Evolutionary conservation across 2,888 invertebrate genomes (phyloP), one percentile per base, ranked within the genome.

Genomic region (Drosophila macrospina): DNA sequence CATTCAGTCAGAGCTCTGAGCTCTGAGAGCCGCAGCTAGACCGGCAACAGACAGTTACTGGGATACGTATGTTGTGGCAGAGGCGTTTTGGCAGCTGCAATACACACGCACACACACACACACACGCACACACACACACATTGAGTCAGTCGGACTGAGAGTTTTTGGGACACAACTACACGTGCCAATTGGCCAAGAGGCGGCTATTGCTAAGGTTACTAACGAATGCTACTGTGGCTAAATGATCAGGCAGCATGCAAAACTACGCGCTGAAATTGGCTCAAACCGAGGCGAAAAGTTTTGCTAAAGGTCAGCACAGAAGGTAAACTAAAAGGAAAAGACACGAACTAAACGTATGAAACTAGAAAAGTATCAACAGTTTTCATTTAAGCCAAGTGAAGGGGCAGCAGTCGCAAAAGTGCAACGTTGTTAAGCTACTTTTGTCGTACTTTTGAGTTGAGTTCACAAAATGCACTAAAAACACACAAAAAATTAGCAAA

Each of bases 1-100:
- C 55, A 66, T 69, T 65, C 26, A 47, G 66, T 69, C 69, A 70
- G 73, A 48, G 56, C 48, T 48, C 36, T 13, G 73, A 48, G 56
- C 48, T 48, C 36, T 13, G 34, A 24, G 45, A 30, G 11, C 11
- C 45, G 65, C 41, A 59, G 69, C 82, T 55, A 82, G 88, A 88
- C 82, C 72, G 85, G 73, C 89, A 76, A 82, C 86, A 83, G 88
- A 83, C 88, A 73, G 62, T 76, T 67, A 67, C 59, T 24, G 62
- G 64, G 36, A 63, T 64, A 59, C 39, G 48, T 37, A 50, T 69
- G 60, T 72, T 68, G 59, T 47, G 68, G 69, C 69, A 64, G 44
- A 45, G 66, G 63, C 68, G 65, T 61, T 73, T 65, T 67, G 72
- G 64, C 57, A 72, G 72, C 74, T 69, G 69, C 65, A 72, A 34